These are phyloP conservation scores for Echinometra lucunter DNA, from an alignment of 53 echinoderm and acorn worm genomes.

Conservation along the genomic window DNA sequence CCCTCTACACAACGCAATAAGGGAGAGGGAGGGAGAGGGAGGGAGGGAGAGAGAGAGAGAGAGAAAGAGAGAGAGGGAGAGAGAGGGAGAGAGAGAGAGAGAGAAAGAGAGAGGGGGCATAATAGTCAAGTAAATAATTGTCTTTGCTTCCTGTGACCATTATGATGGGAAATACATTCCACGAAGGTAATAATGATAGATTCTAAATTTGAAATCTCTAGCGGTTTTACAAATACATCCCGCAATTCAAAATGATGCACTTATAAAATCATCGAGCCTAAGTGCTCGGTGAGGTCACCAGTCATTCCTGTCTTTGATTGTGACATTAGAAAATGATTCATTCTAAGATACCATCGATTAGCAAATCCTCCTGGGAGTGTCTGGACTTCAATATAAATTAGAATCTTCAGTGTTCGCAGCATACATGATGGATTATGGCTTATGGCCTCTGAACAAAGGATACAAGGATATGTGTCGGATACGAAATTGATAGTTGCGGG, in stretches of 20 bases:
- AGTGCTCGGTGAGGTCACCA: not conserved
- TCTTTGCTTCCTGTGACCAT: too few relatives aligned
- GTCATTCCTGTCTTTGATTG: not conserved
- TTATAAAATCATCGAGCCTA: not conserved
- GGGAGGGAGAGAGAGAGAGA: too few relatives aligned
- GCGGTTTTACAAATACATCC: not conserved
- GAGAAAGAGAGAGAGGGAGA: too few relatives aligned
- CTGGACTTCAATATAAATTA: not conserved
- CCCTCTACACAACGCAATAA: too few relatives aligned
- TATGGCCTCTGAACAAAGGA: not conserved
- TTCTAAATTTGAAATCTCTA: not conserved
- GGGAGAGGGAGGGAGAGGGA: not conserved
- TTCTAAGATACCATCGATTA: constrained; percentile 22
- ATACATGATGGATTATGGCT: not conserved
- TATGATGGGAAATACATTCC: too few relatives aligned
- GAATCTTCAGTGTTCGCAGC: not conserved
- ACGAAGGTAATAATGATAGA: too few relatives aligned
- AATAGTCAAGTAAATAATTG: too few relatives aligned
- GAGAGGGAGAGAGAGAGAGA: too few relatives aligned
- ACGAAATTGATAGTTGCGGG: not conserved
- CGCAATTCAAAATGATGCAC: not conserved
- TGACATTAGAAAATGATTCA: not conserved
- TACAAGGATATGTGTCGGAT: not conserved
- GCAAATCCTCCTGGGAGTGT: not conserved
- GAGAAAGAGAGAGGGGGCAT: too few relatives aligned